phyloP scores from a whole-genome alignment of 2,888 invertebrate genomes.

The Andrena marginata region DNA sequence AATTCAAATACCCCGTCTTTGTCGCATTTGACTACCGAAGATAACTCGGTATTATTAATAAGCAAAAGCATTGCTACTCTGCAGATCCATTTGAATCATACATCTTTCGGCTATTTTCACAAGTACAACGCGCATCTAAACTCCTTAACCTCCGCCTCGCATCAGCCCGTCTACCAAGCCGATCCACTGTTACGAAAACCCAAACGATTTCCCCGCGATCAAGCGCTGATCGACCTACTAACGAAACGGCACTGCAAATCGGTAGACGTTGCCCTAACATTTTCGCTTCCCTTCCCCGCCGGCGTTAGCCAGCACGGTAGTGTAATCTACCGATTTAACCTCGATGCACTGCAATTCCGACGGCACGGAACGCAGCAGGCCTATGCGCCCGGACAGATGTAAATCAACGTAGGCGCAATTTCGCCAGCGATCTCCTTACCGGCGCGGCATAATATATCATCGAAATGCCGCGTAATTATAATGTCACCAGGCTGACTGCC shows the following conservation, averaged over 20 bases:
- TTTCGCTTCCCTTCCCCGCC: not conserved
- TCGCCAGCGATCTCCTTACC: conserved; percentile 25
- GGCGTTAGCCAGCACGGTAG: conserved; percentile 18
- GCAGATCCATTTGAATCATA: too few relatives aligned
- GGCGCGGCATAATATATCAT: conserved; percentile 22
- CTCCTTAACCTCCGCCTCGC: too few relatives aligned
- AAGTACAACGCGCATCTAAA: too few relatives aligned
- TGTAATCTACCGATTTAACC: conserved; percentile 43
- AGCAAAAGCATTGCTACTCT: too few relatives aligned
- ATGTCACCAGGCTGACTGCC: conserved; percentile 40
- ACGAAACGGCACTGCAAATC: conserved; percentile 2
- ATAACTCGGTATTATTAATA: too few relatives aligned
- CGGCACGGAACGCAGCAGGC: conserved; percentile 18
- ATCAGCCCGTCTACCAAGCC: too few relatives aligned
- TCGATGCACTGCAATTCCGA: conserved; percentile 37
- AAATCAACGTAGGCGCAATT: conserved; percentile 40
- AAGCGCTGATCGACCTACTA: not conserved
- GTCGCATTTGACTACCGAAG: too few relatives aligned
- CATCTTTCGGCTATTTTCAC: too few relatives aligned
- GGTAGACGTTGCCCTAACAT: not conserved
- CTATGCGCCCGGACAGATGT: conserved; percentile 25
- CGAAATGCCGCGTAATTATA: conserved; percentile 48
- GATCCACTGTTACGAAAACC: not conserved
- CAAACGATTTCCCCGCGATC: not conserved
- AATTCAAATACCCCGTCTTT: too few relatives aligned